Evolutionary conservation across 2,888 invertebrate genomes (phyloP), one percentile per base, ranked within the genome.

Genomic region (Carterocephalus palaemon): DNA sequence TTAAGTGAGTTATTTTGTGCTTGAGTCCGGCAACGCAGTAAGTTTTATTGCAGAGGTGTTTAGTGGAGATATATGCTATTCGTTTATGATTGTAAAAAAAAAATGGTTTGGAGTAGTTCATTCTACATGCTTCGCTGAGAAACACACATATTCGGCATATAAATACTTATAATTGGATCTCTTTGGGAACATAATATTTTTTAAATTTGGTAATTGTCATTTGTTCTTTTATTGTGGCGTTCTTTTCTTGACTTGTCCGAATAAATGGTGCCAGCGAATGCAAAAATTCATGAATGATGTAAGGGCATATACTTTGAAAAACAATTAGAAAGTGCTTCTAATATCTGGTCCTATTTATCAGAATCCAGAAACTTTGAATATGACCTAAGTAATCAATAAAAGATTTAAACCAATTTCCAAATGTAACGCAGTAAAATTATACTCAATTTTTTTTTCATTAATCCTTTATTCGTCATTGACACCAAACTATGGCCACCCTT

Each of bases 401-500:
- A 19, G 5, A 19, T 4, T 6, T 19, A 19, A 19, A 6, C 19
- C 19, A 19, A 4, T 6, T 3, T 4, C 3, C 4, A 3, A 19
- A 19, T 19, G 4, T 19, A 6, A 4, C 6, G 19, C 6, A 4
- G 3, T 19, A 3, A 19, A 19, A 6, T 4, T 6, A 6, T 19
- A 19, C 6, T 19, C 6, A 4, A 4, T 6, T 4, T 19, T 19
- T 19, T 19, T 19, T 19, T 4, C 3, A 19, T 19, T 19, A 19
- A 19, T 4, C 3, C 19, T 17, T 17, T 32, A 1, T 17, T 9
- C 31, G 3, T 5, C 7, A 8, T 17, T 16, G 15, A 8, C 17
- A 9, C 8, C 12, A 15, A 19, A 6, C 1, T 38, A 40, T 72
- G 63, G 75, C 54, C 49, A 66, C 67, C 63, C 60, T 64, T 64